Evolutionary conservation across 1,140 invertebrate genomes (phyloP), one percentile per base, ranked within the genome.

Genomic region (Probaryconus sp.): DNA sequence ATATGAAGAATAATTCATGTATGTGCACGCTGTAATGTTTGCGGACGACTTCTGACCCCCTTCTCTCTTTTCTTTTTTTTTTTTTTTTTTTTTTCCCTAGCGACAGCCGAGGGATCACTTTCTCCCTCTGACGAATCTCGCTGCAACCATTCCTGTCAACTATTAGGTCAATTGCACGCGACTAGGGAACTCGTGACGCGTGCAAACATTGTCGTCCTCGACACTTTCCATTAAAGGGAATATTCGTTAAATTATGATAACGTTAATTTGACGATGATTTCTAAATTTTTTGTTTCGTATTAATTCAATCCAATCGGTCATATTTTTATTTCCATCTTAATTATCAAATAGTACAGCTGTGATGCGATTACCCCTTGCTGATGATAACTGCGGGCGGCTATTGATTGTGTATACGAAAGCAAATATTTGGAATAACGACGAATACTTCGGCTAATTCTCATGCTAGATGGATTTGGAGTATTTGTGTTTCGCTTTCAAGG

Each of bases 11-110:
- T 73, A 60, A 73, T 73, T 73, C 63, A 56, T 58, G 48, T 28
- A 18, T 20, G 31, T 33, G 64, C 68, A 42, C 76, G 75, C 72
- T 75, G 64, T 75, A 60, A 63, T 79, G 67, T 77, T 79, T 79
- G 70, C 67, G 17, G 43, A 77, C 65, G 73, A 80, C 77, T 81
- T 80, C 76, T 75, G 79, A 81, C 68, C 78, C 78, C n/a, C n/a
- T n/a, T n/a, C n/a, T n/a, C n/a, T n/a, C n/a, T n/a, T n/a, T n/a
- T n/a, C n/a, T n/a, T n/a, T 37, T 47, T 69, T 55, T 55, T 20
- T 45, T 11, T 40, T 50, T 11, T 51, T 65, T 69, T 77, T 60
- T 53, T 28, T 63, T 48, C 68, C 74, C 55, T 37, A 72, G 63
- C 56, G 47, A 63, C 65, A 60, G 50, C 42, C 24, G 26, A 35